Percentiles rank a stretch among this genome's conserved stretches.
These are phyloP conservation scores for Loriculus beryllinus DNA, from an alignment of 2,797 vertebrate genomes.

Conservation along the genomic window DNA sequence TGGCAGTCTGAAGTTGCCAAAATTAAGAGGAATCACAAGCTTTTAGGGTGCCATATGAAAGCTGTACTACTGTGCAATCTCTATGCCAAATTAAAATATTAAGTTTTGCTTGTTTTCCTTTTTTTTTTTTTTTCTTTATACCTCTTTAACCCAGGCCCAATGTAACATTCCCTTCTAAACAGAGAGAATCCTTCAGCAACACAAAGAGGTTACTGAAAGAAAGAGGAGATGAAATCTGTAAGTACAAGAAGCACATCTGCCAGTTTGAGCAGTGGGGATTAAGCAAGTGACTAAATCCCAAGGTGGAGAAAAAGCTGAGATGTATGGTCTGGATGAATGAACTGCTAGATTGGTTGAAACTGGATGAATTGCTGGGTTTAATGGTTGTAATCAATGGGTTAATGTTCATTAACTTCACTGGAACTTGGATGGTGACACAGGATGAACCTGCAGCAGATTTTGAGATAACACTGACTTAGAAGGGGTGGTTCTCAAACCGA, in stretches of 20 bases:
- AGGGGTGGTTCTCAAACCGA: not conserved
- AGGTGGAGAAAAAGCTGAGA: not conserved
- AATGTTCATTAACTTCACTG: not conserved
- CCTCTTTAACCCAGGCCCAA: not conserved
- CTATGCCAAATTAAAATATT: not conserved
- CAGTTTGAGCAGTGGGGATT: not conserved
- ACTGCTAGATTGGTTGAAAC: not conserved
- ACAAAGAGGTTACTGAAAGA: not conserved
- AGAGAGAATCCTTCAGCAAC: not conserved
- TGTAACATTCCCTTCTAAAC: not conserved
- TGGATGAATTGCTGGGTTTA: not conserved
- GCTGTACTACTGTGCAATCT: not conserved
- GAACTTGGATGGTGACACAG: not conserved
- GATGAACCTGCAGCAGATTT: not conserved
- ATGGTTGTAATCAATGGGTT: not conserved
- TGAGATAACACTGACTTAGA: not conserved
- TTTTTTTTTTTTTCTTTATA: not conserved
- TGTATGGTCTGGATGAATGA: not conserved
- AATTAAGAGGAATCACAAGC: not conserved
- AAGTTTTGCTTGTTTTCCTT: not conserved
- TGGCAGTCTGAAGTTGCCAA: not conserved
- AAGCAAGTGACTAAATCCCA: not conserved
- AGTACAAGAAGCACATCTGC: not conserved
- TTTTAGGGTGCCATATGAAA: not conserved
- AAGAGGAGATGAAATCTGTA: not conserved